Percentiles rank a stretch among this genome's conserved stretches.
These are phyloP conservation scores for Phataginus tetradactyla DNA, from an alignment of 2,797 vertebrate species.

Conservation along the genomic window DNA sequence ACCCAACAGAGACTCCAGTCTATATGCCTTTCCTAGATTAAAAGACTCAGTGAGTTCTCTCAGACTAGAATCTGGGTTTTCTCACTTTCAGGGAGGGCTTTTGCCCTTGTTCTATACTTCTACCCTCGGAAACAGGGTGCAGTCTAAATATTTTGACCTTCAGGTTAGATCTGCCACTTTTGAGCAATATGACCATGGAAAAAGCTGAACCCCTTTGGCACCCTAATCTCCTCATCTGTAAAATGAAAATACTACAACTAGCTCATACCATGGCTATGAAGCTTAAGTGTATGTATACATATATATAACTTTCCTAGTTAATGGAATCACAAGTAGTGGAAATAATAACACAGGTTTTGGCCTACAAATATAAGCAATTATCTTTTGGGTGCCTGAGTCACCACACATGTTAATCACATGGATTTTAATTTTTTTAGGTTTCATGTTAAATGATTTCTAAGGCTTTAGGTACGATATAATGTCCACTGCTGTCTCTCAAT, in stretches of 20 bases:
- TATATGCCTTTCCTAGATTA: background rate
- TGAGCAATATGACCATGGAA: background rate
- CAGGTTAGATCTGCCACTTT: background rate
- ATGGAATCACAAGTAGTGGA: background rate
- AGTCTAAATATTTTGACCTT: background rate
- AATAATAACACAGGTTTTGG: slow-evolving; percentile 15
- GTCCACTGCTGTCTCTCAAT: background rate
- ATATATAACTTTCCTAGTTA: background rate
- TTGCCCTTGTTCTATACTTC: background rate
- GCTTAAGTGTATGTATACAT: background rate
- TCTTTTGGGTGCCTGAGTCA: background rate
- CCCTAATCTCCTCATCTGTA: background rate
- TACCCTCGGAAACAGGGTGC: background rate
- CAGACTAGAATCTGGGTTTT: slow-evolving; percentile 20
- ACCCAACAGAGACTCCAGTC: background rate
- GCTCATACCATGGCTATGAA: background rate
- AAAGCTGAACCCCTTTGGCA: background rate
- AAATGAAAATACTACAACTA: background rate
- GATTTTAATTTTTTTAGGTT: slow-evolving; percentile 17
- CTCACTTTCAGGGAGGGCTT: background rate
- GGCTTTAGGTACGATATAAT: background rate
- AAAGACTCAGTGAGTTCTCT: background rate
- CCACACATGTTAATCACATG: slow-evolving; percentile 24
- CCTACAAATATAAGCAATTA: background rate
- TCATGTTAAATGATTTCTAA: slow-evolving; percentile 43